phyloP scores from a whole-genome alignment of 1,140 invertebrate species.

The Neuroterus valhalla region DNA sequence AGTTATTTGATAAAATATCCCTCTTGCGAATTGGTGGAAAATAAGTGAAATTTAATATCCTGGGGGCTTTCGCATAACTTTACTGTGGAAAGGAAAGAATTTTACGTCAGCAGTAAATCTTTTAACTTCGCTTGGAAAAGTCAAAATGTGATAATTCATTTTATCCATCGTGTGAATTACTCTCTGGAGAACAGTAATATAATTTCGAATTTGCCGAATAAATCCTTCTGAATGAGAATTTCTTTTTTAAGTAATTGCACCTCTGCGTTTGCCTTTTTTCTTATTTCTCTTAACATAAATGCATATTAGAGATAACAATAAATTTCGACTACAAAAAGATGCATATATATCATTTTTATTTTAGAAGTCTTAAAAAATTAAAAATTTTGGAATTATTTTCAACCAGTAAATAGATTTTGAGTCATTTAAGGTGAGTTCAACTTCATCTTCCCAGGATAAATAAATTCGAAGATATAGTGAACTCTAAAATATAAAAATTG shows the following conservation, averaged over 20 bases:
- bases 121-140: constrained; percentile 12
- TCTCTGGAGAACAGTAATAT: constrained; percentile 9
- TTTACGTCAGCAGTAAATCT: constrained; percentile 15
- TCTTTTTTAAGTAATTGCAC: constrained; percentile 1
- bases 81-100: neutral
- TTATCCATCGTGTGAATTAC: constrained; percentile 14
- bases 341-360: too few species aligned
- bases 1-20: too few species aligned
- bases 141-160: constrained; percentile 21
- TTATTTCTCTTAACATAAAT: neutral
- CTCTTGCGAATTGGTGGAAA: too few species aligned
- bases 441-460: too few species aligned
- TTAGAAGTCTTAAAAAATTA: too few species aligned
- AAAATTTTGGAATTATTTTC: too few species aligned
- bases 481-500: too few species aligned
- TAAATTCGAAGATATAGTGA: too few species aligned
- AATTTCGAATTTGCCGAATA: constrained; percentile 4
- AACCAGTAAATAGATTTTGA: too few species aligned
- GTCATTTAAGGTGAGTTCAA: too few species aligned
- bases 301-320: neutral
- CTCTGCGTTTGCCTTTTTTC: neutral
- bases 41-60: neutral
- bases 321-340: neutral
- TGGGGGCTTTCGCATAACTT: constrained; percentile 24
- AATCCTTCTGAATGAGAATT: constrained; percentile 18